Conservation (phyloP, 1,140 invertebrate genomes). For the Sipha flava region DNA sequence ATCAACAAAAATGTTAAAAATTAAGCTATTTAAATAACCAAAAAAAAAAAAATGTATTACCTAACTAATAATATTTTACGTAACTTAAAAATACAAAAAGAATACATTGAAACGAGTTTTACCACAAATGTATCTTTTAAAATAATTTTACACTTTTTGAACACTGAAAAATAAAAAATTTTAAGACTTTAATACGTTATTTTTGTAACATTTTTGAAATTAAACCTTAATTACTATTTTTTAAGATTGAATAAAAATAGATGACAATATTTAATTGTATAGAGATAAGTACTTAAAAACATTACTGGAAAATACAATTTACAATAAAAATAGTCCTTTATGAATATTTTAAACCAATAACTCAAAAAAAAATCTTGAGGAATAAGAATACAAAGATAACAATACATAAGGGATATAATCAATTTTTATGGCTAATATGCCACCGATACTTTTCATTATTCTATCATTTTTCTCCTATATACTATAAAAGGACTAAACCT, state of each 20-base stretch:
- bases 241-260: no score
- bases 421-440: not conserved
- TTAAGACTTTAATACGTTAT: no score
- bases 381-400: not conserved
- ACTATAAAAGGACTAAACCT: not conserved
- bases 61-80: slow-evolving; percentile 1
- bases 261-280: no score
- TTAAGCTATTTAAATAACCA: not conserved
- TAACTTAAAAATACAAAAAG: not conserved
- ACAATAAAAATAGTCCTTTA: no score
- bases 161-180: no score
- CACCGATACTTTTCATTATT: not conserved
- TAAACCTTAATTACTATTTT: no score
- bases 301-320: no score
- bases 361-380: not conserved
- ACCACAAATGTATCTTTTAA: not conserved
- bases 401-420: not conserved
- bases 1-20: not conserved
- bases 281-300: not conserved
- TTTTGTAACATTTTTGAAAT: no score
- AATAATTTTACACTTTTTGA: not conserved
- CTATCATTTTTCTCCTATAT: not conserved
- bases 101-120: not conserved
- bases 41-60: not conserved
- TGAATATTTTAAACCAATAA: not conserved